Evolutionary conservation across 1,140 invertebrate species (phyloP), one percentile per base, ranked within the genome.

Genomic region (Contarinia nasturtii): DNA sequence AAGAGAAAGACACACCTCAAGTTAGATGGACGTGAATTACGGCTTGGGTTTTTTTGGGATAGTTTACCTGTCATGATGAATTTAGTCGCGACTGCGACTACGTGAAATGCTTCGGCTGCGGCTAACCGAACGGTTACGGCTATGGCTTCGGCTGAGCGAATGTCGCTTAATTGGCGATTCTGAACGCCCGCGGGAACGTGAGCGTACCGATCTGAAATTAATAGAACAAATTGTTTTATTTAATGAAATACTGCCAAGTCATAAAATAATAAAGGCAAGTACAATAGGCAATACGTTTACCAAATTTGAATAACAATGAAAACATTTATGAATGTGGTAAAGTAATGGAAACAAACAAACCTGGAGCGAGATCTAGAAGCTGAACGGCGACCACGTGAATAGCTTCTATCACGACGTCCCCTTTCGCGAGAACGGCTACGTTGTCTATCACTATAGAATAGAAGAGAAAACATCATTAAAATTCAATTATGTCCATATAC

Each of bases 341-440:
- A n/a, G n/a, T n/a, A n/a, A n/a, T n/a, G n/a, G n/a, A n/a, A n/a
- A 10, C 27, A 27, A 3, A 27, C 49, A 1, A 60, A 63, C 10
- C 59, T 57, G 17, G 61, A 63, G 14, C 61, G 52, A 2, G 59
- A 61, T n/a, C 58, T 52, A 7, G 60, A 61, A 44, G 59, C 61
- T 2, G 53, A 53, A 46, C 57, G 53, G 27, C 59, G 55, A 5
- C 47, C 27, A 34, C 61, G 59, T 5, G 58, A 58, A 47, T 56
- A 55, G 41, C 61, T 56, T 3, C 58, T 60, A n/a, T 57, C 58
- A 7, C 60, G 57, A 38, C 57, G 57, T 50, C 56, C 48, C 12
- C 60, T 58, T 4, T 58, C 60, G 37, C 60, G 60, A 17, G 60
- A 63, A 41, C 59, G 57, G 22, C 59, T 55, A 47, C 61, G 55